phyloP scores from a whole-genome alignment of 1,140 invertebrate genomes.

The Chironomus striatipennis region DNA sequence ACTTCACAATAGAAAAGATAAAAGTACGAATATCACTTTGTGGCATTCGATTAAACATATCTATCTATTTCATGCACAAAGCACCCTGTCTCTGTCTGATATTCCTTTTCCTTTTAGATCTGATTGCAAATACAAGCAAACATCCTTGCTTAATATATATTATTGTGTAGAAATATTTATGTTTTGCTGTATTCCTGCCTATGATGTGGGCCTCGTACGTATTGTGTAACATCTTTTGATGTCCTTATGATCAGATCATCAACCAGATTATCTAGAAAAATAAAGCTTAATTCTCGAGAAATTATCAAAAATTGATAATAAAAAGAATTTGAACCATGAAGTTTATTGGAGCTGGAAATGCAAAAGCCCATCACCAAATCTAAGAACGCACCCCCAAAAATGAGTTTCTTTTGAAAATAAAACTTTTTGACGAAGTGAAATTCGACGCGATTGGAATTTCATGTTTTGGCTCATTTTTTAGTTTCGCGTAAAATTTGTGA shows the following conservation, averaged over 20 bases:
- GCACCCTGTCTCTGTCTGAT: neutral
- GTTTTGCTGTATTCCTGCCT: neutral
- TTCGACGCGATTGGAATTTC: constrained; percentile 1
- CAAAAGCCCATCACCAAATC: neutral
- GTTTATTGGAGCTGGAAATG: too few relatives aligned
- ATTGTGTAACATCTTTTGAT: neutral
- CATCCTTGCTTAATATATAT: neutral
- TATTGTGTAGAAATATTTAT: neutral
- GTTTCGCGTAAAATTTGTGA: neutral
- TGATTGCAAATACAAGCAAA: neutral
- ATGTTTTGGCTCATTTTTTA: constrained; percentile 6
- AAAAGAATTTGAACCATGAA: too few relatives aligned
- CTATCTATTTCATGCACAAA: neutral
- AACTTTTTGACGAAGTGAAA: constrained; percentile 1
- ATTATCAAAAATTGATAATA: neutral
- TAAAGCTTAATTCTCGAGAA: neutral
- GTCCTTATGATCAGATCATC: too few relatives aligned
- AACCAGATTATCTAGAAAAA: neutral
- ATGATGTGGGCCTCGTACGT: neutral
- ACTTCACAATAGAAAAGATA: neutral
- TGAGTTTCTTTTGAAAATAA: neutral
- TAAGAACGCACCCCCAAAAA: neutral
- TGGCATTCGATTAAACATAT: neutral
- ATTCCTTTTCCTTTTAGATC: neutral
- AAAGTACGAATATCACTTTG: neutral